Percentiles rank a stretch among this genome's conserved stretches.
Conservation (phyloP, 53 echinoderm and acorn worm genomes). For the Zoroaster sp. region DNA sequence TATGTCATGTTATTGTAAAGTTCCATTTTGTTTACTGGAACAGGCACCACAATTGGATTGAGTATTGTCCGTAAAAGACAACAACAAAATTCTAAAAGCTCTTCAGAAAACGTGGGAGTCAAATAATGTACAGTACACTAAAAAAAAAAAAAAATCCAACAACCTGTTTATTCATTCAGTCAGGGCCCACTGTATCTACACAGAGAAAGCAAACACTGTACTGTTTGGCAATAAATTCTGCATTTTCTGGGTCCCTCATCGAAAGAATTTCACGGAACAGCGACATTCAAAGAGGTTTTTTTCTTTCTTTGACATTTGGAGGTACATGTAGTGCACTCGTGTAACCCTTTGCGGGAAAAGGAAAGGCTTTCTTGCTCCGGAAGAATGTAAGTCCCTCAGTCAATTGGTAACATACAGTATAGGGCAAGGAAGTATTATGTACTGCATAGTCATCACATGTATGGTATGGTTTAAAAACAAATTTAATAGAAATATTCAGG, state of each 20-base stretch:
- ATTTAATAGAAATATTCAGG: too few relatives aligned
- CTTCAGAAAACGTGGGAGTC: neutral
- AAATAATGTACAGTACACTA: neutral
- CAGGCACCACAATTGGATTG: too few relatives aligned
- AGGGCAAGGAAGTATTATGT: neutral
- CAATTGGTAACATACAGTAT: neutral
- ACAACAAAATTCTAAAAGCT: neutral
- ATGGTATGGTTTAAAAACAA: too few relatives aligned
- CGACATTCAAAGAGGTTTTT: neutral
- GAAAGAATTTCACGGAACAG: conserved; percentile 24
- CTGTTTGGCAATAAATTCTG: neutral
- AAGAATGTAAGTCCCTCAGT: neutral
- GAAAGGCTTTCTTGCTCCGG: neutral
- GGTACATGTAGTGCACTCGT: too few relatives aligned
- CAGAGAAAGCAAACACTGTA: neutral
- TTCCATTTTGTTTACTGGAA: too few relatives aligned
- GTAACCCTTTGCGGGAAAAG: neutral
- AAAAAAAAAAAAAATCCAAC: neutral
- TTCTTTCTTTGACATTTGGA: neutral
- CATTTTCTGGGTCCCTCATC: neutral
- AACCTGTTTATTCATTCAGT: neutral
- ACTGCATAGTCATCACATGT: too few relatives aligned
- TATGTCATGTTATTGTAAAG: too few relatives aligned
- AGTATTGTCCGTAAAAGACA: too few relatives aligned
- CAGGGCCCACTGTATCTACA: neutral